Percentiles rank a stretch among this genome's conserved stretches.
Evolutionary conservation across 1,140 invertebrate species (phyloP).

Genomic region (Ooceraea biroi): DNA sequence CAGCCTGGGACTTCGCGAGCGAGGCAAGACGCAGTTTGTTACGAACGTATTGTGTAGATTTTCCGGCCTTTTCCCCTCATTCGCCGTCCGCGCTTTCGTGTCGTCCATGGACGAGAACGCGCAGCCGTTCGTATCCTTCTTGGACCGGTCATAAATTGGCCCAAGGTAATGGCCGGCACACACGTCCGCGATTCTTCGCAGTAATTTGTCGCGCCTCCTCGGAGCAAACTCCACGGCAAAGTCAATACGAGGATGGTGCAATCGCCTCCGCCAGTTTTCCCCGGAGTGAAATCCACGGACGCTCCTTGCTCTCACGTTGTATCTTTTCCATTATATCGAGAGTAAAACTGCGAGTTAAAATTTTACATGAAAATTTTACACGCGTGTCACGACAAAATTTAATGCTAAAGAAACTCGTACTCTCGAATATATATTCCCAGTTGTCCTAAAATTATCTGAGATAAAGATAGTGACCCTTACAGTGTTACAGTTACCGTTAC

Average conservation of each 20-base stretch:
- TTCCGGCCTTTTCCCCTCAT: slow-evolving; percentile 38
- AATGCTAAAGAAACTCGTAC: background rate
- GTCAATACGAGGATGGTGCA: slow-evolving; percentile 3
- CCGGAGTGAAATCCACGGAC: background rate
- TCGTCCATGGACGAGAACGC: slow-evolving; percentile 39
- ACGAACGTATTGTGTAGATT: slow-evolving; percentile 70
- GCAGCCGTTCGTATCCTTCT: slow-evolving; percentile 66
- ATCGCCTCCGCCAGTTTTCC: slow-evolving; percentile 11
- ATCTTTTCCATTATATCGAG: background rate
- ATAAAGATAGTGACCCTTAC: background rate
- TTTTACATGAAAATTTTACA: background rate
- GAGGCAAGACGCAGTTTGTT: slow-evolving; percentile 68
- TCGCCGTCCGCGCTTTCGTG: slow-evolving; percentile 13
- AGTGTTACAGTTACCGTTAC: too few relatives aligned
- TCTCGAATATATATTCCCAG: background rate
- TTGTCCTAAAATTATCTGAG: background rate
- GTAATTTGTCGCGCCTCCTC: slow-evolving; percentile 63
- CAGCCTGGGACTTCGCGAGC: slow-evolving; percentile 40
- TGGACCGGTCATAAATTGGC: slow-evolving; percentile 61
- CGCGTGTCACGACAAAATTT: background rate
- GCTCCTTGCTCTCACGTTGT: background rate
- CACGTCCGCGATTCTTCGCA: slow-evolving; percentile 62
- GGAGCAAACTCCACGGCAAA: background rate
- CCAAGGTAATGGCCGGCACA: slow-evolving; percentile 60
- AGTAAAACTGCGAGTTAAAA: background rate